Conservation (phyloP, 2,797 vertebrate species). For the Ispidina lecontei region DNA sequence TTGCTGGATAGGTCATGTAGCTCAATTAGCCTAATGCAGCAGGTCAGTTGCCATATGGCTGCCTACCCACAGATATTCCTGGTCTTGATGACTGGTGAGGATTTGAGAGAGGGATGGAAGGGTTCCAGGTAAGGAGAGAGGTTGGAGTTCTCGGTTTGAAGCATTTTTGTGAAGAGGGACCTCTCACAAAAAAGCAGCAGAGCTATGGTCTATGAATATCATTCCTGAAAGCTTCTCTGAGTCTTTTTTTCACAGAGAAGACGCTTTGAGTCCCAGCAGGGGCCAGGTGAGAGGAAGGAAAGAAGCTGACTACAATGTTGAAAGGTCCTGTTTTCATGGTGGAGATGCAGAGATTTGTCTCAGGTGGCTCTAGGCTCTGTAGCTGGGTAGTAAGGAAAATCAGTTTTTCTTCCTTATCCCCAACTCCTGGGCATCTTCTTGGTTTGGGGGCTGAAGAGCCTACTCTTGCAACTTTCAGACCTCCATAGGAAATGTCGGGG, state of each 20-base stretch:
- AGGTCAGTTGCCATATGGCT: accelerated
- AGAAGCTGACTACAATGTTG: not conserved
- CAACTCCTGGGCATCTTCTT: not conserved
- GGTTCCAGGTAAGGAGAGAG: not conserved
- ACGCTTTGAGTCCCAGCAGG: not conserved
- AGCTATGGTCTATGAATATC: not conserved
- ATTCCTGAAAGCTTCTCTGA: not conserved
- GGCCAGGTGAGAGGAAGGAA: not conserved
- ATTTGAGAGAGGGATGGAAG: not conserved
- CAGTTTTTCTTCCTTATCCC: not conserved
- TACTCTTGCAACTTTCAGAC: not conserved
- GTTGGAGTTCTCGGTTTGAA: not conserved
- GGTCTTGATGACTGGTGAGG: not conserved
- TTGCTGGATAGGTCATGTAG: not conserved
- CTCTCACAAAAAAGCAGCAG: not conserved
- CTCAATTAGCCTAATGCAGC: not conserved
- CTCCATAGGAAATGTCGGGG: not conserved
- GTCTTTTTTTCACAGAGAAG: not conserved
- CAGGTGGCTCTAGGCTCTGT: not conserved
- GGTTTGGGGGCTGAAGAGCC: not conserved
- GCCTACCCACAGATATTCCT: not conserved
- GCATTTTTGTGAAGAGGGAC: not conserved
- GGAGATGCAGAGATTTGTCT: not conserved
- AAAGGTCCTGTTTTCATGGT: not conserved
- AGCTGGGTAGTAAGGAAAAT: not conserved